phyloP scores from a whole-genome alignment of 2,888 invertebrate species.

The Carpatolechia fugitivella region DNA sequence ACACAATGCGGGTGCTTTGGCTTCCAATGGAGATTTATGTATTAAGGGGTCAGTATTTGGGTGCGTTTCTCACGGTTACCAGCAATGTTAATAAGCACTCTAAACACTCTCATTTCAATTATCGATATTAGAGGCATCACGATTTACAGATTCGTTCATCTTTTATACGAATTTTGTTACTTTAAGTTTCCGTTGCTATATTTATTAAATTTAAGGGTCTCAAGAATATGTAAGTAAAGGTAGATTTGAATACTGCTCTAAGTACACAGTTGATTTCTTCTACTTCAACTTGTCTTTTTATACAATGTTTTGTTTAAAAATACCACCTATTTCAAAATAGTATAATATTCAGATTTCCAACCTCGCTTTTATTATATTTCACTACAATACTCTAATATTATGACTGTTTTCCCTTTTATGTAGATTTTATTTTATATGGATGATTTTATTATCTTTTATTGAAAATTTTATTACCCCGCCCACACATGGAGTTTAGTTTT shows the following conservation, averaged over 20 bases:
- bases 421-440: conserved; percentile 4
- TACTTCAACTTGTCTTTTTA: not conserved
- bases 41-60: not conserved
- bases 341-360: not conserved
- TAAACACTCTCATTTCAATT: not conserved
- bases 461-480: conserved; percentile 6
- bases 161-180: too few species aligned
- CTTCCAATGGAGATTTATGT: not conserved
- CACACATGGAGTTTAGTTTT: conserved; percentile 4
- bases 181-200: too few species aligned
- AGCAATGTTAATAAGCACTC: not conserved
- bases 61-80: not conserved
- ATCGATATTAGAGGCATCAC: not conserved
- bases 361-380: conserved; percentile 5
- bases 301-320: not conserved
- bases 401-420: conserved; percentile 7
- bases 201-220: too few species aligned
- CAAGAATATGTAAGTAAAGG: too few species aligned
- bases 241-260: too few species aligned
- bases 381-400: conserved; percentile 8
- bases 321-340: not conserved
- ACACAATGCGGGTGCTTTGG: conserved; percentile 6
- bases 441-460: conserved; percentile 10
- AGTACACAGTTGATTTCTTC: too few species aligned
- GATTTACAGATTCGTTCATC: too few species aligned